Conservation (phyloP, 2,888 invertebrate genomes). For the Cosmia pyralina region DNA sequence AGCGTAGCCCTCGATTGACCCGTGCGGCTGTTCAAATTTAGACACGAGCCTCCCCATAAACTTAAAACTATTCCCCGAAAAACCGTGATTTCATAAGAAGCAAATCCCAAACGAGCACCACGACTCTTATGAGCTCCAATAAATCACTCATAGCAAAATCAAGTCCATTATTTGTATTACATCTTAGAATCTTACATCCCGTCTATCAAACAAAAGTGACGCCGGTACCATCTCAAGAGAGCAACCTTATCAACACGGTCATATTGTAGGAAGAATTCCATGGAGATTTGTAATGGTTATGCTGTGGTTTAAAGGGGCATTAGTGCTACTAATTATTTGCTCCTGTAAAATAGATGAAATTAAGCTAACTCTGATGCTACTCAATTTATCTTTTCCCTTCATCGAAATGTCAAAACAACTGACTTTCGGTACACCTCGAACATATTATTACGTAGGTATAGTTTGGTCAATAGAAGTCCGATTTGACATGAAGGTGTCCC, state of each 20-base stretch:
- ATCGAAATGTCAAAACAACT: not conserved
- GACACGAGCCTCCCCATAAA: too few relatives aligned
- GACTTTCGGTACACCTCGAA: not conserved
- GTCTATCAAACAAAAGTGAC: not conserved
- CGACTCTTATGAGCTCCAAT: constrained; percentile 13
- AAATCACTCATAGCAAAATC: constrained; percentile 28
- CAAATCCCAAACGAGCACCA: not conserved
- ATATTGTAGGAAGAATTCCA: not conserved
- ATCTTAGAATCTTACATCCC: not conserved
- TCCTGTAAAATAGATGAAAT: not conserved
- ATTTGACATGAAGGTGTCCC: too few relatives aligned
- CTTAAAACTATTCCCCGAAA: too few relatives aligned
- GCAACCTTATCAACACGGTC: not conserved
- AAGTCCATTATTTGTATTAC: constrained; percentile 1
- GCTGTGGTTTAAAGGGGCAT: not conserved
- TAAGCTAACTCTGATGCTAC: not conserved
- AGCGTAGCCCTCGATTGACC: too few relatives aligned
- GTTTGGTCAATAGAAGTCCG: too few relatives aligned
- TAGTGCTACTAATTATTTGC: not conserved
- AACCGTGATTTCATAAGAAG: too few relatives aligned
- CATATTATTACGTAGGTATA: not conserved
- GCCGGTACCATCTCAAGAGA: not conserved
- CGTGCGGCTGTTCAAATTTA: too few relatives aligned
- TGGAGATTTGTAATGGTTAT: not conserved
- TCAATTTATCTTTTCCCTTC: not conserved